Percentiles rank a stretch among this genome's conserved stretches.
Evolutionary conservation across 2,797 vertebrate species (phyloP).

Genomic region (Amniataba percoides): DNA sequence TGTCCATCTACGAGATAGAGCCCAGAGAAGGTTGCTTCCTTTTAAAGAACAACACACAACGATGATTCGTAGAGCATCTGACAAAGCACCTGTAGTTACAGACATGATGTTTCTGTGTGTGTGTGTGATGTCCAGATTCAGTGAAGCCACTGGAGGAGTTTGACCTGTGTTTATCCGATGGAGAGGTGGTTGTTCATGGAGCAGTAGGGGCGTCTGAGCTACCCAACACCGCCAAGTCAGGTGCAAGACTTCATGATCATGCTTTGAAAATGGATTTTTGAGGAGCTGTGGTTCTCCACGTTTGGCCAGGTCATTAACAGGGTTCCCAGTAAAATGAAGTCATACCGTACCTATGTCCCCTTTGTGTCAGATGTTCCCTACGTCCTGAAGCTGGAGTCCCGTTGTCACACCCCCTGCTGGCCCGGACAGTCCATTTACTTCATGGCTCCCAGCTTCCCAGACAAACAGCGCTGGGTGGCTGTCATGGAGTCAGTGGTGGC

Average conservation of each 20-base stretch:
- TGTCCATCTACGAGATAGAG: constrained; percentile 95
- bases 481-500: constrained; percentile 96
- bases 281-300: background rate
- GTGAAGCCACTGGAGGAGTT: constrained; percentile 96
- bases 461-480: constrained; percentile 99
- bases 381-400: constrained; percentile 96
- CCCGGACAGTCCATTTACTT: constrained; percentile 95
- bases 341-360: background rate
- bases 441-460: constrained; percentile 96
- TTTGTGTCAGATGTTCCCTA: constrained; percentile 91
- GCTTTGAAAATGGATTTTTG: background rate
- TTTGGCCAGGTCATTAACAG: background rate
- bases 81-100: background rate
- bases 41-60: background rate
- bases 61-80: background rate
- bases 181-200: constrained; percentile 95
- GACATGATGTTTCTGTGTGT: constrained; percentile 11
- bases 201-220: constrained; percentile 96
- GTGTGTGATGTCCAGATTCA: constrained; percentile 83
- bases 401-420: constrained; percentile 96
- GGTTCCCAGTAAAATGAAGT: background rate
- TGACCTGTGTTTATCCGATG: constrained; percentile 95
- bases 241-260: constrained; percentile 71
- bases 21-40: constrained; percentile 93
- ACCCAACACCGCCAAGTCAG: constrained; percentile 96